phyloP scores from a whole-genome alignment of 2,888 invertebrate genomes.

The Drosophila stalkeri region DNA sequence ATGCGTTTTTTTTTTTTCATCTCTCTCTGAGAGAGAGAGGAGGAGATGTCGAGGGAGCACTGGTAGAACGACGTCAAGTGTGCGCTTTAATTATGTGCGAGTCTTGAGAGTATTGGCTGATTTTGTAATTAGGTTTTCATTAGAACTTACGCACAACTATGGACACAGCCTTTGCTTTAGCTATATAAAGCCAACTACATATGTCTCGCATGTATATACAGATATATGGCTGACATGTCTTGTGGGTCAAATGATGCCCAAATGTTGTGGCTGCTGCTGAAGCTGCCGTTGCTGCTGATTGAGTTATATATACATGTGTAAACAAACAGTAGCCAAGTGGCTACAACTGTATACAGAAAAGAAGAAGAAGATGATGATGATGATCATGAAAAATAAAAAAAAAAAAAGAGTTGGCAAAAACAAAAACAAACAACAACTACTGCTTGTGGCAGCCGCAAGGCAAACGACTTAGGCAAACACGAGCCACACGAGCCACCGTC shows the following conservation, averaged over 20 bases:
- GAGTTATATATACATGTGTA: constrained; percentile 79
- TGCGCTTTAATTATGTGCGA: constrained; percentile 83
- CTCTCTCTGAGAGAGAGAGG: constrained; percentile 26
- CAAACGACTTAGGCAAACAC: constrained; percentile 67
- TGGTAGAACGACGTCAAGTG: constrained; percentile 66
- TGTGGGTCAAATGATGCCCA: constrained; percentile 69
- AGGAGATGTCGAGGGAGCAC: neutral
- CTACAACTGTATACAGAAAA: constrained; percentile 27
- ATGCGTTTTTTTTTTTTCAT: constrained; percentile 74
- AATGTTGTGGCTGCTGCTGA: constrained; percentile 37
- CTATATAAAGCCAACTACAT: constrained; percentile 9
- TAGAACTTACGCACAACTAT: constrained; percentile 79
- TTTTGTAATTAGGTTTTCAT: constrained; percentile 82
- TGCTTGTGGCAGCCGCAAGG: constrained; percentile 50
- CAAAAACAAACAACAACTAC: constrained; percentile 23
- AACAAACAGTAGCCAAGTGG: constrained; percentile 81
- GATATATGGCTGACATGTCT: neutral
- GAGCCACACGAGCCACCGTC: constrained; percentile 70
- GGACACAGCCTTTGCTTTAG: constrained; percentile 41
- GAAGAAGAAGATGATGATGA: neutral
- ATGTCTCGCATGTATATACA: neutral
- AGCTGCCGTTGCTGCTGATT: constrained; percentile 59
- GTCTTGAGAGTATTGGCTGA: constrained; percentile 82
- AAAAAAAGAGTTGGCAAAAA: constrained; percentile 12
- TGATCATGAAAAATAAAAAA: neutral